phyloP scores from a whole-genome alignment of 2,113 vertebrate genomes.

The Sylvietta virens region DNA sequence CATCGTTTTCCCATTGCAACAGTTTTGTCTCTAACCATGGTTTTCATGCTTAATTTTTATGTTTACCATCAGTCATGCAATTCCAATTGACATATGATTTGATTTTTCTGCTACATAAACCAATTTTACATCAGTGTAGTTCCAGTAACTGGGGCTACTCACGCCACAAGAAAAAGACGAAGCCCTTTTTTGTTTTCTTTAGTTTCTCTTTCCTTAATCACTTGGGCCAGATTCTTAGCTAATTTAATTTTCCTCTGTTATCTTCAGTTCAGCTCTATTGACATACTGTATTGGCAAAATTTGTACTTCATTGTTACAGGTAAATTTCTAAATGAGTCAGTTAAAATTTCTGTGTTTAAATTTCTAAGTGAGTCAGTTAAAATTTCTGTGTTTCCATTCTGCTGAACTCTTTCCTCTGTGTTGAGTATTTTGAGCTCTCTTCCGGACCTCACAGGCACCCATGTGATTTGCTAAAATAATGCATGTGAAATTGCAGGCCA shows the following conservation, averaged over 20 bases:
- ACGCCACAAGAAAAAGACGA: background rate
- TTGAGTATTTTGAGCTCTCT: background rate
- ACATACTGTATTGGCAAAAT: background rate
- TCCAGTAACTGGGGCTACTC: slow-evolving; percentile 32
- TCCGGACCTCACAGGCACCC: background rate
- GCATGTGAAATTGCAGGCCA: background rate
- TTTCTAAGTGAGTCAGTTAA: background rate
- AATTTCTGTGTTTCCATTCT: background rate
- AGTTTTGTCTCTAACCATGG: background rate
- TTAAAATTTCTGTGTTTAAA: background rate
- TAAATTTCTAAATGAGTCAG: background rate
- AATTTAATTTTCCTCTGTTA: background rate
- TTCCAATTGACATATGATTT: slow-evolving; percentile 41
- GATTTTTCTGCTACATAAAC: slow-evolving; percentile 51
- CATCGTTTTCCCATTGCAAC: background rate
- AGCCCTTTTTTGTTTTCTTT: background rate
- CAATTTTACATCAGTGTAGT: slow-evolving; percentile 13
- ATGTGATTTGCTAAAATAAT: background rate
- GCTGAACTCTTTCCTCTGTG: background rate
- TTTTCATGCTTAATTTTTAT: slow-evolving; percentile 37
- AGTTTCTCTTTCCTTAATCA: background rate
- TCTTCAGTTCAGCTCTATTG: background rate
- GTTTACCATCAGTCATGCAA: slow-evolving; percentile 27
- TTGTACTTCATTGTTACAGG: background rate
- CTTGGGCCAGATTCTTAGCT: background rate